Evolutionary conservation across 2,888 invertebrate species (phyloP).

Genomic region (Lycia hirtaria): DNA sequence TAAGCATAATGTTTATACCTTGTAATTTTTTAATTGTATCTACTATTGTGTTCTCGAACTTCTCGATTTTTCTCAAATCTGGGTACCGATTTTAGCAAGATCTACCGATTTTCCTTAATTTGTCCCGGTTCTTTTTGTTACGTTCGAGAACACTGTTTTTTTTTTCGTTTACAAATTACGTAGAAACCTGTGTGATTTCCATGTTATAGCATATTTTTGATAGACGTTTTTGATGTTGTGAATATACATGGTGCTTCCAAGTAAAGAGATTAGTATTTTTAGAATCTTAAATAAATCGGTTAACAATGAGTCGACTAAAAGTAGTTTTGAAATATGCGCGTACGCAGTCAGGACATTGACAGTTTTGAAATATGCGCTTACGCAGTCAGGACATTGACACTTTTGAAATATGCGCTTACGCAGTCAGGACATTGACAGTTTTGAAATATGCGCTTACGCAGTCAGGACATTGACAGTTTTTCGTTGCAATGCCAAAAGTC

Average conservation of each 20-base stretch:
- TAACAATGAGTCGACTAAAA: not conserved
- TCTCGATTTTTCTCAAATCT: no score
- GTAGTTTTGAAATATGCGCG: not conserved
- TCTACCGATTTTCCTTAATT: no score
- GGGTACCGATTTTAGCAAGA: no score
- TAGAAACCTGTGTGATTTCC: not conserved
- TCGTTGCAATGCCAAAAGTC: no score
- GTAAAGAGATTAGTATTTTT: constrained; percentile 51
- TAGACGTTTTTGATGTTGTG: constrained; percentile 37
- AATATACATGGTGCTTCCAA: constrained; percentile 51
- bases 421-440: no score
- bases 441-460: no score
- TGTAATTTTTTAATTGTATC: constrained; percentile 7
- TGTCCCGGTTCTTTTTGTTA: no score
- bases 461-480: no score
- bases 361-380: not conserved
- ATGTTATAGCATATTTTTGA: constrained; percentile 39
- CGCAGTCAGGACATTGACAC: no score
- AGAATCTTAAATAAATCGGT: constrained; percentile 20
- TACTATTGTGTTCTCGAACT: not conserved
- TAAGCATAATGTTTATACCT: constrained; percentile 22
- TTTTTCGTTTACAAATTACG: constrained; percentile 29
- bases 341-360: no score
- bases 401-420: no score
- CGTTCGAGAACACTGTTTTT: no score